Conservation (phyloP, 2,797 vertebrate genomes). For the Valencia hispanica region DNA sequence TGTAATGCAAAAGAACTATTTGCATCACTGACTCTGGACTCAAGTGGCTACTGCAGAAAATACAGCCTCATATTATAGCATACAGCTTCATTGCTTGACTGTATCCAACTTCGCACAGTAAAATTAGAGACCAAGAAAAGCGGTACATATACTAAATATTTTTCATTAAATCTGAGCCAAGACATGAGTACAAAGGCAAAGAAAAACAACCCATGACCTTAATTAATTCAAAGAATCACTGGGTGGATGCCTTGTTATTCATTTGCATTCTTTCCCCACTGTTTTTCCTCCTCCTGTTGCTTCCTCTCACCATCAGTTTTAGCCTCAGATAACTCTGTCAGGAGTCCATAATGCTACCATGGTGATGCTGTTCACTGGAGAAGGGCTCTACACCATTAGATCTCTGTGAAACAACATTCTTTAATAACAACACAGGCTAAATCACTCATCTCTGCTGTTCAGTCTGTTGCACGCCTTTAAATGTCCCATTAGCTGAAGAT, state of each 20-base stretch:
- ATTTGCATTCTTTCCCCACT: slow-evolving; percentile 45
- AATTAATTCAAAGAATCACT: slow-evolving; percentile 18
- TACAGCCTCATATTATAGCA: background rate
- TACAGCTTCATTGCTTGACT: background rate
- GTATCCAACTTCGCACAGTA: background rate
- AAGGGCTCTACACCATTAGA: slow-evolving; percentile 52
- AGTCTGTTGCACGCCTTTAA: slow-evolving; percentile 19
- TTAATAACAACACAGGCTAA: slow-evolving; percentile 19
- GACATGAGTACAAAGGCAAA: background rate
- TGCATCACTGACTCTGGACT: background rate
- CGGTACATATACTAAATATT: background rate
- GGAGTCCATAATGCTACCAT: slow-evolving; percentile 62
- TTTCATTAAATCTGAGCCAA: background rate
- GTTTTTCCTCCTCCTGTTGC: slow-evolving; percentile 17
- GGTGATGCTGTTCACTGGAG: slow-evolving; percentile 61
- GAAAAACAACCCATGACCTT: slow-evolving; percentile 31
- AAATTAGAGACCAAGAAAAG: background rate
- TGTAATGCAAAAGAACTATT: background rate
- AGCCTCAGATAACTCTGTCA: slow-evolving; percentile 26
- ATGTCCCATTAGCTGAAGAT: slow-evolving; percentile 38
- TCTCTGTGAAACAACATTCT: slow-evolving; percentile 45
- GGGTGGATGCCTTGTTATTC: slow-evolving; percentile 14
- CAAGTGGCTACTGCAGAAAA: background rate
- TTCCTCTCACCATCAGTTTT: slow-evolving; percentile 21
- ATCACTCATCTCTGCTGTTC: slow-evolving; percentile 18